Base-by-base conservation (phyloP, 2,797 vertebrate species). In the Megalops cyprinoides region DNA sequence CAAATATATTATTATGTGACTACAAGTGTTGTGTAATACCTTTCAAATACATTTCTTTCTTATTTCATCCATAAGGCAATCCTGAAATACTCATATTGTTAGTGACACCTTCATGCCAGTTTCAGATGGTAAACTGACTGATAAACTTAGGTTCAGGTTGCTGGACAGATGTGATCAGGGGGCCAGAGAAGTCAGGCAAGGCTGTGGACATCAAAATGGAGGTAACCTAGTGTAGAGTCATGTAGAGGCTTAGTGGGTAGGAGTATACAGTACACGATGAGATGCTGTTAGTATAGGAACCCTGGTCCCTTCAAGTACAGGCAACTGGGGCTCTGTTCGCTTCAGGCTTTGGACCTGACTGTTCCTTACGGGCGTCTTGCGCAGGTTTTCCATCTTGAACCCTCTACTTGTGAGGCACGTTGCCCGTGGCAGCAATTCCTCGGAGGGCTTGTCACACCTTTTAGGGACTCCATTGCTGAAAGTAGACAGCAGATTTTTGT, bases 231-330 rank as follows among this genome's bases (percentile, higher is more conserved):
- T n/a, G n/a, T n/a, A n/a, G 31, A 65, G 62, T 37, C 62, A 37
- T 34, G 10, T 18, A 37, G 28, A 34, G 31, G 28, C 62, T 65
- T 48, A 49, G 15, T 75, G 34, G 42, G 34, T 77, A 37, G 77
- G 58, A 69, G 53, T 60, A 90, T 75, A 90, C 28, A 87, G 84
- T 3, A 84, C 44, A 51, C 89, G 79, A 3, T 91, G 92, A 80
- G 85, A 15, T 34, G 90, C 87, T 62, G 87, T 10, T 0, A 90
- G 88, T 49, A 88, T 85, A 74, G 83, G 74, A 55, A 92, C 80
- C 80, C 90, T 92, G 62, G 88, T 91, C 49, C 90, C 85, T 46
- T 88, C 82, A 71, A 94, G 85, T 48, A 90, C 82, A 0, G 90
- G 88, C 81, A 92, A 84, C 81, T 88, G 53, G 28, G 87, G 25